Evolutionary conservation across 2,888 invertebrate genomes (phyloP).

Genomic region (Geotrupes spiniger): DNA sequence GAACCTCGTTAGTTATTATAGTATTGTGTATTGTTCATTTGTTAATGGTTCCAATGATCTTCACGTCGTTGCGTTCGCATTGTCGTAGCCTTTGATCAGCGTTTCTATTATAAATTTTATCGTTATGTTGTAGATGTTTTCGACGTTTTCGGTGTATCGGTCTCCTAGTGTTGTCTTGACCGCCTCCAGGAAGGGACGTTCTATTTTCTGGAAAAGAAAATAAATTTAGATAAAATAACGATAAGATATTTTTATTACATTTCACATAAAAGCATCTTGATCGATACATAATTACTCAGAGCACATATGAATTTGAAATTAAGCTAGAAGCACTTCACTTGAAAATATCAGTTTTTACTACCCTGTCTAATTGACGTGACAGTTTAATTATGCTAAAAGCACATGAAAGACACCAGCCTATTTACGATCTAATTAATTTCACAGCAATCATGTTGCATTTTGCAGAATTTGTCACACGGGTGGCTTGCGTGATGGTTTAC

Average conservation of each 20-base stretch:
- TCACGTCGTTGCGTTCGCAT: constrained; percentile 47
- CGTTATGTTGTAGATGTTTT: constrained; percentile 82
- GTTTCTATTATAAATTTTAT: constrained; percentile 86
- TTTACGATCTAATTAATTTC: too few species aligned
- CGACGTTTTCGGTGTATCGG: constrained; percentile 85
- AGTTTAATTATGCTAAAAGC: constrained; percentile 3
- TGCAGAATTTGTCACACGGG: too few species aligned
- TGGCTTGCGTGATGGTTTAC: too few species aligned
- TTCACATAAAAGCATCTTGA: too few species aligned
- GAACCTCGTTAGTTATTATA: constrained; percentile 1
- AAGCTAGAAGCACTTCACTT: too few species aligned
- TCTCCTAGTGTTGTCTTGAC: constrained; percentile 84
- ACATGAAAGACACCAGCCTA: too few species aligned
- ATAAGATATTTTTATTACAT: too few species aligned
- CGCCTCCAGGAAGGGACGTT: constrained; percentile 82
- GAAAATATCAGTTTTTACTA: too few species aligned
- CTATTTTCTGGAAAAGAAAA: constrained; percentile 72
- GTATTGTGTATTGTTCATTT: background rate
- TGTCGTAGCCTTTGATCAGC: constrained; percentile 74
- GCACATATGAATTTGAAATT: too few species aligned
- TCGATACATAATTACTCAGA: too few species aligned
- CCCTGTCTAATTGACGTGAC: background rate
- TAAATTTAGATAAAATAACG: too few species aligned
- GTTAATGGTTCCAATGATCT: constrained; percentile 15
- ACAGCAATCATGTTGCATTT: too few species aligned